These are phyloP conservation scores for Melozone crissalis DNA, from an alignment of 2,113 vertebrate genomes.

Conservation along the genomic window DNA sequence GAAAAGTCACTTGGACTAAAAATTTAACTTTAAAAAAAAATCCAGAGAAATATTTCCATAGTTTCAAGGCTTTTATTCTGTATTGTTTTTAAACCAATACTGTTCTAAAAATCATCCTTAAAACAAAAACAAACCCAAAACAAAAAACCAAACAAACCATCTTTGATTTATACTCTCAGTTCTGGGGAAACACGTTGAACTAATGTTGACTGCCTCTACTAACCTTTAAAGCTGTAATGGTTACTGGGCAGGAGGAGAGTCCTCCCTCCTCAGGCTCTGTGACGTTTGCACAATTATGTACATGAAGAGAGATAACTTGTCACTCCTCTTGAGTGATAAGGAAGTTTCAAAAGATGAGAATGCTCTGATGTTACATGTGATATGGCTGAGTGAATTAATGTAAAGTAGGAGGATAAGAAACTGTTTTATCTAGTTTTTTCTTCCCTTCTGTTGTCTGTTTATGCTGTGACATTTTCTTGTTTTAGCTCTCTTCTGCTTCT, in stretches of 20 bases:
- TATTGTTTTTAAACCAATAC: not conserved
- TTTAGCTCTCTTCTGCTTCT: slow-evolving; percentile 67
- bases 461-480: slow-evolving; percentile 70
- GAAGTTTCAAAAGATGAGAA: slow-evolving; percentile 18
- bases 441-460: slow-evolving; percentile 67
- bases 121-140: not conserved
- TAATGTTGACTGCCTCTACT: not conserved
- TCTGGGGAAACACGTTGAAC: not conserved
- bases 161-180: not conserved
- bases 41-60: not conserved
- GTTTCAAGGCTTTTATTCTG: not conserved
- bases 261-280: not conserved
- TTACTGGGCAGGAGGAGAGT: not conserved
- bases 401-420: slow-evolving; percentile 60
- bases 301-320: not conserved
- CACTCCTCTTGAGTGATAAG: not conserved
- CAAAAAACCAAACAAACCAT: not conserved
- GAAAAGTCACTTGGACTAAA: slow-evolving; percentile 43
- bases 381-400: slow-evolving; percentile 52
- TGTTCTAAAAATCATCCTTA: not conserved
- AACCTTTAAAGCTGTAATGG: not conserved
- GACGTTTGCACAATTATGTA: not conserved
- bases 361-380: slow-evolving; percentile 38
- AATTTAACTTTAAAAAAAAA: slow-evolving; percentile 18
- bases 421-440: slow-evolving; percentile 62